Evolutionary conservation across 2,797 vertebrate species (phyloP), one percentile per base, ranked within the genome.

Genomic region (Craterocephalus amniculus): DNA sequence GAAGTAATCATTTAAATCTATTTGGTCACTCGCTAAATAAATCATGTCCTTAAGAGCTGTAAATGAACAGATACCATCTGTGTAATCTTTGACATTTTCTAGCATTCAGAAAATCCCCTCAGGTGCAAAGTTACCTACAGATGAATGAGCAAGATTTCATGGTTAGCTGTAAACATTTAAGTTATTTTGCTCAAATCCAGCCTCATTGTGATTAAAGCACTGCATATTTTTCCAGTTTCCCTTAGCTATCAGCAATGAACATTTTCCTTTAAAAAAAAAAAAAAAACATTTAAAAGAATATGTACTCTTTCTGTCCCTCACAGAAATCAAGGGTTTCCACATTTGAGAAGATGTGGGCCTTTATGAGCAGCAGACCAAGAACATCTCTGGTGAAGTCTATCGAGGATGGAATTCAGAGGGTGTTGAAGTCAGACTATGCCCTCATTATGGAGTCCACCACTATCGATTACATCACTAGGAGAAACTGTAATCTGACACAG

Each of bases 321-420:
- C 93, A 99, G 98, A 99, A 97, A 95, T 99, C 98, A 43, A 97
- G 97, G 89, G 98, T 99, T 65, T 99, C 98, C 51, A 99, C 98
- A 0, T 99, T 99, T 73, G 98, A 99, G 91, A 99, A 99, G 85
- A 99, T 99, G 98, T 99, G 98, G 98, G 98, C 98, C 58, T 99
- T 99, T 83, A 99, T 99, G 97, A 99, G 97, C 93, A 99, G 97
- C 93, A 96, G 95, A 80, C 96, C 96, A 27, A 94, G 93, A 88
- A 98, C 98, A 0, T 96, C 97, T 0, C 93, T 99, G 38, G 97
- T 99, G 20, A 99, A 99, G 79, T 98, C 96, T 72, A 97, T 98
- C 0, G 98, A 99, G 89, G 98, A 99, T 43, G 98, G 98, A 1
- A 96, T 99, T 86, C 98, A 99, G 93, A 89, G 97, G 72, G 95